Evolutionary conservation across 2,113 vertebrate species (phyloP).

Genomic region (Chlorodrepanis virens): DNA sequence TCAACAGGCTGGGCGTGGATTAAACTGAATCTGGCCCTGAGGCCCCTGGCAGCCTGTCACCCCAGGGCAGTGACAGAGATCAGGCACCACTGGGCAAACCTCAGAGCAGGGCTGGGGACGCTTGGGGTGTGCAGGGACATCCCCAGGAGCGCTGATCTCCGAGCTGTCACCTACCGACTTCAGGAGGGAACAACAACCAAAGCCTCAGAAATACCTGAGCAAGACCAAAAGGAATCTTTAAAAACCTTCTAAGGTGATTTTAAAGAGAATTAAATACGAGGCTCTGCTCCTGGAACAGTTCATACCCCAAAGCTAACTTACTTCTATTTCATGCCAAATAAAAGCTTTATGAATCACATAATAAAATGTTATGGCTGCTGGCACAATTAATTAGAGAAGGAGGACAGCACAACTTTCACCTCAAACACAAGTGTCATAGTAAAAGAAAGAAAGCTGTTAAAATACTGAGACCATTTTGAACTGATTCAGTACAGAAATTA

Average conservation of each 20-base stretch:
- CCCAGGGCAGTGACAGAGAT: not conserved
- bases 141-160: not conserved
- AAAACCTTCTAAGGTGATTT: constrained; percentile 33
- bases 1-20: not conserved
- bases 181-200: not conserved
- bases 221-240: constrained; percentile 15
- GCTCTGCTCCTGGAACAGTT: constrained; percentile 13
- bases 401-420: constrained; percentile 55
- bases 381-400: constrained; percentile 68
- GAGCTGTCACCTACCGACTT: not conserved
- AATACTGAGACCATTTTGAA: not conserved
- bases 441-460: constrained; percentile 43
- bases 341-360: constrained; percentile 61
- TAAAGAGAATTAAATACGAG: constrained; percentile 62
- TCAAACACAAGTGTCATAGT: constrained; percentile 27
- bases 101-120: not conserved
- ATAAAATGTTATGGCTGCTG: constrained; percentile 62
- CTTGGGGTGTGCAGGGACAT: accelerated
- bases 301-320: constrained; percentile 49
- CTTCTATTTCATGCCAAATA: constrained; percentile 63
- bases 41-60: not conserved
- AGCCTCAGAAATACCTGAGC: not conserved
- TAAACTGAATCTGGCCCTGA: not conserved
- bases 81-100: not conserved
- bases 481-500: constrained; percentile 13